A percentile compares a stretch with the other conserved stretches of the same genome.
These are phyloP conservation scores for Hydra vulgaris DNA, from an alignment of 30 jellyfish, hydroid and myxozoan genomes.

Conservation along the genomic window DNA sequence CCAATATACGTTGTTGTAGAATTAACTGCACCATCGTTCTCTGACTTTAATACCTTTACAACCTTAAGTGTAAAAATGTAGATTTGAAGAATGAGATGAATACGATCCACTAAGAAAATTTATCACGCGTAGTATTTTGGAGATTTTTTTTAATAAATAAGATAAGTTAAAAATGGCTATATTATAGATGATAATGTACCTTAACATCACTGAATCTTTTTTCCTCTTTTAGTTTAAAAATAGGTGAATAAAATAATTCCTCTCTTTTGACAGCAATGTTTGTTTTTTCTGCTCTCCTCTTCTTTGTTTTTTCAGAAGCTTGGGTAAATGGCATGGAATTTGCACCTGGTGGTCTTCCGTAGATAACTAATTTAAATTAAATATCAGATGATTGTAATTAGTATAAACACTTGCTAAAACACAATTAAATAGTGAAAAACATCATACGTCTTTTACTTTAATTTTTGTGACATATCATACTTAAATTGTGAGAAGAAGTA, in stretches of 20 bases:
- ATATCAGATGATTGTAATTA: not conserved
- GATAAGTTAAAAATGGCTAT: not conserved
- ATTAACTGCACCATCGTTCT: not conserved
- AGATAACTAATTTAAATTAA: not conserved
- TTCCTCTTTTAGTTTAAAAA: not conserved
- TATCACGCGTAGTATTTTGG: not conserved
- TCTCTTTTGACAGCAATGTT: not conserved
- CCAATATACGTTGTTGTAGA: not conserved
- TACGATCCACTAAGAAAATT: not conserved
- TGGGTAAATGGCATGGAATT: not conserved
- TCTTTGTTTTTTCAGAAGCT: not conserved
- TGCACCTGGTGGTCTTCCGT: not conserved
- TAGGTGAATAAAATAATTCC: not conserved
- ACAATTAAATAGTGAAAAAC: not conserved
- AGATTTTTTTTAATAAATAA: not conserved
- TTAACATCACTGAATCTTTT: not conserved
- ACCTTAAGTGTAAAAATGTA: not conserved
- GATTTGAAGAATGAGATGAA: not conserved
- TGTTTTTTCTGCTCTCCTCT: not conserved
- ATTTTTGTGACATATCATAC: not conserved
- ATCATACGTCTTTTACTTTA: not conserved
- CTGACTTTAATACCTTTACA: not conserved
- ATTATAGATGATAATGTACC: slow-evolving; percentile 1
- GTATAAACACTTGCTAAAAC: not conserved
- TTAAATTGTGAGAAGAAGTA: not conserved